Evolutionary conservation across 2,113 vertebrate species (phyloP), one percentile per base, ranked within the genome.

Genomic region (Aleadryas rufinucha): DNA sequence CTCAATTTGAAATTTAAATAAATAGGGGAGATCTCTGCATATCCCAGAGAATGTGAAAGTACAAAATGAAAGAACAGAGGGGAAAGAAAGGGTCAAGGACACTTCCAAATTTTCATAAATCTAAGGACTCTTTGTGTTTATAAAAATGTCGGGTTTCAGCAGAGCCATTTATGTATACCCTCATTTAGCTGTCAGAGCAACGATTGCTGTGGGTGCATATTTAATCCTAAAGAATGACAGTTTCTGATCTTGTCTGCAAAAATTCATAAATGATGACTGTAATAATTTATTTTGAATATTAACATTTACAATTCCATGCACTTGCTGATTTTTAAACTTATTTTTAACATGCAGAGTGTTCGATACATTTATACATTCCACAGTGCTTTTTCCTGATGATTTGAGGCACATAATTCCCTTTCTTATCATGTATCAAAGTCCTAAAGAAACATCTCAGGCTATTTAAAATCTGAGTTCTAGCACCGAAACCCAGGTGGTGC

Each of bases 231-330:
- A 96, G 70, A 89, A 61, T 33, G 37, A 22, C 16, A 75, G 12
- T 72, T 95, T 90, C 75, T 93, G 41, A 77, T 91, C 21, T 87
- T 71, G 14, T n/a, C 63, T 56, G 45, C 53, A 94, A 93, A 91
- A 91, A 82, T 13, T 61, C 16, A 63, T 64, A 91, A 88, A 87
- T 60, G 10, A 69, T 42, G 12, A 52, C 15, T 77, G 26, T 75
- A 91, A 95, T 87, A 79, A 86, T 66, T 82, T 91, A 68, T 80
- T 90, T 74, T 89, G 2, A 61, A 71, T 68, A 95, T 78, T 87
- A 87, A 59, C 44, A 87, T 89, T 63, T 87, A 70, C 22, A 87
- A 72, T 95, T 91, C 23, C 21, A 49, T 28, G 5, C 2, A 2
- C 50, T 87, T 94, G 35, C 12, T 90, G 64, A 44, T 79, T 94